These are phyloP conservation scores for Fopius arisanus DNA, from an alignment of 1,140 invertebrate genomes.

Conservation along the genomic window DNA sequence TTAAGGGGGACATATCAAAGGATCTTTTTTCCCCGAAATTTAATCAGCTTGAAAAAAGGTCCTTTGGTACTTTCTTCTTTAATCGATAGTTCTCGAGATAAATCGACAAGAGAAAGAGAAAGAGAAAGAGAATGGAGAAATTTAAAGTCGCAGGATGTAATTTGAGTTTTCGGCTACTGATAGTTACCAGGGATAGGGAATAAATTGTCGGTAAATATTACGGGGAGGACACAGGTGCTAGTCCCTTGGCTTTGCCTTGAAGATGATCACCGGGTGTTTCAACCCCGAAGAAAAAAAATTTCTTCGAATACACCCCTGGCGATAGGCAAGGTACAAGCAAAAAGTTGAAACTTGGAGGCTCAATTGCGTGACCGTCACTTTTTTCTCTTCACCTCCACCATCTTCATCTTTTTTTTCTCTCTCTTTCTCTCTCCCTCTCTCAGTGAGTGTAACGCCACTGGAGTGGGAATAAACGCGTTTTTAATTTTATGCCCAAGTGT, in stretches of 20 bases:
- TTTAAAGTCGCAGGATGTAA: no score
- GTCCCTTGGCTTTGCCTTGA: neutral
- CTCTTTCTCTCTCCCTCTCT: neutral
- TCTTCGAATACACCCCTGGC: constrained; percentile 16
- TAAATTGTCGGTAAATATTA: no score
- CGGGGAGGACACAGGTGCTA: constrained; percentile 8
- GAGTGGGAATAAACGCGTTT: constrained; percentile 28
- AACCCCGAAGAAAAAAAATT: constrained; percentile 18
- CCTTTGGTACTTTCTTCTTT: no score
- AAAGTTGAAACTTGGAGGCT: constrained; percentile 1
- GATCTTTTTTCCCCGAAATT: no score
- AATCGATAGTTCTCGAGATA: no score
- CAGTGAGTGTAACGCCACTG: constrained; percentile 20
- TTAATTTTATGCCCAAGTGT: constrained; percentile 29
- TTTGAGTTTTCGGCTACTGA: no score
- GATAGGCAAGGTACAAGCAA: constrained; percentile 4
- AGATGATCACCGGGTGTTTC: constrained; percentile 5
- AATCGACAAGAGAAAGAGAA: no score
- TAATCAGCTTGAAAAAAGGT: no score
- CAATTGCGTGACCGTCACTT: constrained; percentile 20
- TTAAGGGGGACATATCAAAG: no score
- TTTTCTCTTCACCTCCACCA: neutral
- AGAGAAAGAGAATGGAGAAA: no score
- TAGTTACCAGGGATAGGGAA: no score
- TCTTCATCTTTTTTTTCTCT: neutral